Base-by-base conservation (phyloP, 2,888 invertebrate species). In the Bugula neritina region DNA sequence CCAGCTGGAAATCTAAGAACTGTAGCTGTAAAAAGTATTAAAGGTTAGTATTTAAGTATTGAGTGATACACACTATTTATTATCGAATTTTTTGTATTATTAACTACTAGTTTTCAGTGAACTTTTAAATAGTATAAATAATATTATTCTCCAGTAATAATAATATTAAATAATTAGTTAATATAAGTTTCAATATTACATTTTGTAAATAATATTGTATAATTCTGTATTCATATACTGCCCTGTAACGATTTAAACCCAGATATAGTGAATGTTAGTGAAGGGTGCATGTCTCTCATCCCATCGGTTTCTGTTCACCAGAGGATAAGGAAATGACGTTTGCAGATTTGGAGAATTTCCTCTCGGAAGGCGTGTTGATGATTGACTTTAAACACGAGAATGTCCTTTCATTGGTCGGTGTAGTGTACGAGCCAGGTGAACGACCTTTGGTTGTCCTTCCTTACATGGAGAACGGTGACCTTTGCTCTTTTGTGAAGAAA, bases 341-440 rank as follows among this genome's bases (percentile, higher is more conserved):
- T 31, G 63, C 27, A 31, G 63, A 63, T 31, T 25, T 63, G 63
- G 63, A 63, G 34, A 63, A 63, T 27, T 63, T 63, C 63, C 31
- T 63, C 13, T 27, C 63, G 2, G 63, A 63, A 63, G 63, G 63
- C 2, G 31, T 31, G 2, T n/a, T 63, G 31, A 85, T 85, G 85
- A 81, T 82, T 72, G 81, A 83, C 72, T 82, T 86, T 73, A 78
- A 82, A 71, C 86, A 86, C 76, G 78, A 78, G 21, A 84, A 86
- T 75, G 83, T 86, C 1, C 76, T 86, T 0, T 75, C 78, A 29
- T 75, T 85, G 34, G 76, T 82, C 10, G 85, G 85, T 25, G 82
- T 86, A 21, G 79, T 80, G 54, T 79, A 82, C 69, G 79, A 80
- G 25, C 75, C 78, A 1, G 75, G 77, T 52, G 81, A 81, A 35